Base-by-base conservation (phyloP, 2,797 vertebrate species). In the Karalla daura region DNA sequence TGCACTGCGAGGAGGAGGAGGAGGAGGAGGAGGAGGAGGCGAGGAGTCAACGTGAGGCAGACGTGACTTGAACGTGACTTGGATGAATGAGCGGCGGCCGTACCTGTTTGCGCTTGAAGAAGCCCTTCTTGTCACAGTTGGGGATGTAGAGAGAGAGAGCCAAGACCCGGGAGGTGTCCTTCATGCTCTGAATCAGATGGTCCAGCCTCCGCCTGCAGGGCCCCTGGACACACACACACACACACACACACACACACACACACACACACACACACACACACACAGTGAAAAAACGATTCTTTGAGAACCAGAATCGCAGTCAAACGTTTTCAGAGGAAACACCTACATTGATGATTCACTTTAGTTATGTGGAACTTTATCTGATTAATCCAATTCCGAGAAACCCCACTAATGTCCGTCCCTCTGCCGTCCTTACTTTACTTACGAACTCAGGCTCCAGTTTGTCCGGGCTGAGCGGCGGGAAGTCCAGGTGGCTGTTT, bases 51-150 rank as follows among this genome's bases (percentile, higher is more conserved):
- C 35, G 14, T 12, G 59, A 6, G 2, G n/a, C 2, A 17, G 23
- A 13, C 7, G 3, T 5, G 5, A 27, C 9, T 5, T 20, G 33
- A 30, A 4, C 35, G 17, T n/a, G 18, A 12, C 13, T 7, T 24
- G 18, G 18, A 4, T 12, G 37, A 7, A 23, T 27, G 20, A 4
- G 3, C 5, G 10, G 28, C 1, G 2, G 51, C 7, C 33, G 0
- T 89, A 99, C 98, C 95, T 99, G 98, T 91, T 99, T 99, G 85
- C 96, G 96, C 87, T 99, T 99, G 92, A 96, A 99, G 91, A 98
- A 98, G 30, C 98, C 98, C 80, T 97, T 99, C 78, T 95, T 96
- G 92, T 99, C 98, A 1, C 98, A 99, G 93, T 99, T 99, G 74
- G 98, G 98, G 73, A 99, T 90, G 79, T 98, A 96, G 63, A 99